These are phyloP conservation scores for Schizopygopsis pylzovi DNA, from an alignment of 2,797 vertebrate species.

Conservation along the genomic window DNA sequence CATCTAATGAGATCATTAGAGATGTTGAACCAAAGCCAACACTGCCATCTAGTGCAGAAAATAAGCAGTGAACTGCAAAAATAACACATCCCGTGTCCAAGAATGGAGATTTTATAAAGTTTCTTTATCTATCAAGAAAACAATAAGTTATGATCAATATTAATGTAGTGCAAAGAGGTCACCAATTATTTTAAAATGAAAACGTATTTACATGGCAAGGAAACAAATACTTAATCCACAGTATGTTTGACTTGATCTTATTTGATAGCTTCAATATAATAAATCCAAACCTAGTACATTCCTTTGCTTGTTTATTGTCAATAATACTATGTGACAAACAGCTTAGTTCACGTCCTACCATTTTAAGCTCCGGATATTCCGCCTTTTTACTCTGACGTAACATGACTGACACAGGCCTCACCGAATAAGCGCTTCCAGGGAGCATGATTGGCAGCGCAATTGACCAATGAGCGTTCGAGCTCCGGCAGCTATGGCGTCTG, in stretches of 20 bases:
- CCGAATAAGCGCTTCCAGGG: constrained; percentile 48
- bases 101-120: neutral
- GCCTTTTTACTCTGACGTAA: constrained; percentile 33
- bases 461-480: constrained; percentile 65
- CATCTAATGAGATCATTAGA: constrained; percentile 18
- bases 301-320: neutral
- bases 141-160: neutral
- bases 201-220: neutral
- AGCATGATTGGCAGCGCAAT: constrained; percentile 48
- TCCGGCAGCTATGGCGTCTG: constrained; percentile 57
- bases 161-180: neutral
- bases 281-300: neutral
- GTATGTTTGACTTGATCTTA: neutral
- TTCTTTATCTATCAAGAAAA: neutral
- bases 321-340: neutral
- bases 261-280: neutral
- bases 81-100: neutral
- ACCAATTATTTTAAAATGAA: neutral
- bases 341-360: constrained; percentile 1
- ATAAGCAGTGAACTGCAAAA: neutral
- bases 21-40: neutral
- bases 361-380: constrained; percentile 66
- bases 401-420: neutral
- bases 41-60: constrained; percentile 46
- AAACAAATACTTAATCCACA: neutral